Conservation (phyloP, 2,888 invertebrate species). For the Papilio protenor region DNA sequence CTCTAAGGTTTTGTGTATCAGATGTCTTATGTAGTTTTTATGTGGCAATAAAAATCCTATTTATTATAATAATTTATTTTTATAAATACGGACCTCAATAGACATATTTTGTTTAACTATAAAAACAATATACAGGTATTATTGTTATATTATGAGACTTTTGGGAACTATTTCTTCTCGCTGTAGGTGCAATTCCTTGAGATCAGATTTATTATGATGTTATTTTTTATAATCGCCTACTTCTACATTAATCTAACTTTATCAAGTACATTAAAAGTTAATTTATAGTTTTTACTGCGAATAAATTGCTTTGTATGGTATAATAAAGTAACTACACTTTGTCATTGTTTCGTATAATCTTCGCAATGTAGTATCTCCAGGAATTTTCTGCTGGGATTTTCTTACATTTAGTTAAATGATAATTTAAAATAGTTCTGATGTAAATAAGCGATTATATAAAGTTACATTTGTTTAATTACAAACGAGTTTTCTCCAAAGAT, state of each 20-base stretch:
- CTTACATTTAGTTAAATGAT: background rate
- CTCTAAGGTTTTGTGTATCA: too few species aligned
- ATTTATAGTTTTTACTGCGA: conserved; percentile 1
- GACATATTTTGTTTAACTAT: too few species aligned
- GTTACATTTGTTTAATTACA: conserved; percentile 4
- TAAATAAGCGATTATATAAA: background rate
- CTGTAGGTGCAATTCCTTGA: too few species aligned
- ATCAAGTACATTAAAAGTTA: background rate
- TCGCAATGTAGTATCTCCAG: background rate
- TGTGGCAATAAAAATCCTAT: too few species aligned
- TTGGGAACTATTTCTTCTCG: too few species aligned
- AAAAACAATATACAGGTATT: background rate
- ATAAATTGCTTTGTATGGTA: background rate
- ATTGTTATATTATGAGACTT: too few species aligned
- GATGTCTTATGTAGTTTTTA: too few species aligned
- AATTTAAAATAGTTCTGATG: background rate
- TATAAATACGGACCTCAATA: too few species aligned
- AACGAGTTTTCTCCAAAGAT: conserved; percentile 15
- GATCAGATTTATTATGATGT: background rate
- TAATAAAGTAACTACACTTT: background rate
- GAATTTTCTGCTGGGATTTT: background rate
- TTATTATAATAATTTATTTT: too few species aligned
- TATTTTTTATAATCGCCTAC: background rate
- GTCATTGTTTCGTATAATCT: background rate
- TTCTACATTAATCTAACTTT: background rate